phyloP scores from a whole-genome alignment of 1,140 invertebrate species.

The Pseudobourletiella spinata region DNA sequence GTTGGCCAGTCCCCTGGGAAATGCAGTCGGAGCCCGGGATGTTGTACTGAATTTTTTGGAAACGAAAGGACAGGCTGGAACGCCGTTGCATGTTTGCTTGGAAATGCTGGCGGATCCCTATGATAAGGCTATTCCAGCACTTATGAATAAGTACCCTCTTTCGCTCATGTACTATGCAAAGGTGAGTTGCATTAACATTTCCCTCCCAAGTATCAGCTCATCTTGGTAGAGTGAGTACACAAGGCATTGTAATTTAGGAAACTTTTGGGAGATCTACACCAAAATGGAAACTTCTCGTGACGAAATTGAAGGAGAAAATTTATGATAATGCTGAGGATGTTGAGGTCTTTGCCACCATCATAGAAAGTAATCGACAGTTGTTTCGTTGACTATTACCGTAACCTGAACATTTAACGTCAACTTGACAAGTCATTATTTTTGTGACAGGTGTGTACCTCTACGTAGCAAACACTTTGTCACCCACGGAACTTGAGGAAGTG shows the following conservation, averaged over 20 bases:
- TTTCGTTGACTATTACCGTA: neutral
- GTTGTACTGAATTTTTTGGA: constrained; percentile 13
- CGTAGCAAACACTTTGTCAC: constrained; percentile 29
- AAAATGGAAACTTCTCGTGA: constrained; percentile 28
- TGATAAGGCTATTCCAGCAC: constrained; percentile 16
- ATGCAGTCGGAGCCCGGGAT: constrained; percentile 17
- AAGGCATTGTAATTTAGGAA: constrained; percentile 18
- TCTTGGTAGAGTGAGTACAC: neutral
- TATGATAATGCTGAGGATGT: constrained; percentile 18
- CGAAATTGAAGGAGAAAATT: constrained; percentile 31
- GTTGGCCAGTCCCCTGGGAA: constrained; percentile 16
- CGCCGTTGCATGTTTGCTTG: constrained; percentile 11
- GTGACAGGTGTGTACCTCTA: constrained; percentile 32
- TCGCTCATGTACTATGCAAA: constrained; percentile 29
- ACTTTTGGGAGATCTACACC: constrained; percentile 24
- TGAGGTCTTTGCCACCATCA: constrained; percentile 27
- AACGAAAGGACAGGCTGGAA: neutral
- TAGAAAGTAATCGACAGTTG: constrained; percentile 35
- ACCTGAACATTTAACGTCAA: neutral
- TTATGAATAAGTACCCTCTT: constrained; percentile 22
- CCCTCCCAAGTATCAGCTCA: neutral
- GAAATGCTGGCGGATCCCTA: constrained; percentile 19
- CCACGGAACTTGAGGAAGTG: constrained; percentile 28
- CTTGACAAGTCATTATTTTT: no score
- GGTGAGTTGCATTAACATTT: constrained; percentile 19